Percentiles rank a stretch among this genome's conserved stretches.
These are phyloP conservation scores for Thereva unica DNA, from an alignment of 2,888 invertebrate species.

Conservation along the genomic window DNA sequence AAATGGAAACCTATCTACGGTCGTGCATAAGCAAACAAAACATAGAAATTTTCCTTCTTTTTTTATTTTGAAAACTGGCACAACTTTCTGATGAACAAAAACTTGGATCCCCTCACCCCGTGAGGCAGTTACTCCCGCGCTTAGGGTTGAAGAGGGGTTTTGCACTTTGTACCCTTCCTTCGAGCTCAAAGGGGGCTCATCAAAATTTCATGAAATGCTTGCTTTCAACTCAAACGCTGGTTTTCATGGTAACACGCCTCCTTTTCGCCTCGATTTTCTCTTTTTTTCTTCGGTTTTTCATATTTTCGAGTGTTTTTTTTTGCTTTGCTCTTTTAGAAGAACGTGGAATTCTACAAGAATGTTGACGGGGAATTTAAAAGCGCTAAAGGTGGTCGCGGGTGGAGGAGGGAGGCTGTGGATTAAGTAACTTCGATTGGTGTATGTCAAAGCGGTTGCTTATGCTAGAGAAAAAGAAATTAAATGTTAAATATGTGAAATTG, in stretches of 20 bases:
- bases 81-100: too few species aligned
- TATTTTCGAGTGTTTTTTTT: constrained; percentile 4
- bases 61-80: too few species aligned
- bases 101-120: too few species aligned
- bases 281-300: background rate
- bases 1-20: background rate
- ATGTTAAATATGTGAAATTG: too few species aligned
- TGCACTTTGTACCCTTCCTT: background rate
- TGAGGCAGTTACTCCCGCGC: background rate
- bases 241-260: constrained; percentile 14
- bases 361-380: too few species aligned
- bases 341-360: too few species aligned
- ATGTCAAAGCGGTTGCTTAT: too few species aligned
- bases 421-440: too few species aligned
- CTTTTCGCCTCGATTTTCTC: background rate
- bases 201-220: constrained; percentile 23
- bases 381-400: too few species aligned
- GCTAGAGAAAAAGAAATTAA: too few species aligned
- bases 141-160: background rate
- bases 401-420: too few species aligned
- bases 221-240: constrained; percentile 8
- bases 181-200: constrained; percentile 13
- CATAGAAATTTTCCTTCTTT: background rate
- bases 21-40: constrained; percentile 14
- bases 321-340: background rate